Conservation (phyloP, 1,140 invertebrate species). For the Danaus plexippus region DNA sequence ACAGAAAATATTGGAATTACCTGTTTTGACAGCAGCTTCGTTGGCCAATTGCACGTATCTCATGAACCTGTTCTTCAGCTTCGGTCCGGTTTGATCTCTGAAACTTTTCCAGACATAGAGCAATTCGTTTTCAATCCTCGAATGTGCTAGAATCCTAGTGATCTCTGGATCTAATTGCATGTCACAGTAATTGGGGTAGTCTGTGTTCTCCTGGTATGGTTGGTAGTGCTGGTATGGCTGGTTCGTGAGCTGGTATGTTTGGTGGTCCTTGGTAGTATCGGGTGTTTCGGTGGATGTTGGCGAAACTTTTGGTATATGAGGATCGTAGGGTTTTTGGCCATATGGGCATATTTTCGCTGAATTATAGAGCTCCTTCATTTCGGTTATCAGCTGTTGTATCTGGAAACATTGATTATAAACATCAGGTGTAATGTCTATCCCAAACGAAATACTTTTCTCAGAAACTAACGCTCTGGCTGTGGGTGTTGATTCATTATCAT, state of each 20-base stretch:
- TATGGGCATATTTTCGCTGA: conserved; percentile 81
- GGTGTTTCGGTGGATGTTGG: conserved; percentile 28
- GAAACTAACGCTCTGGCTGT: no score
- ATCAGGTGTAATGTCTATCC: no score
- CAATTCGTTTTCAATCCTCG: conserved; percentile 80
- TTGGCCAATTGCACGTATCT: conserved; percentile 86
- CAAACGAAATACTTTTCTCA: no score
- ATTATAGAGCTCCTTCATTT: conserved; percentile 88
- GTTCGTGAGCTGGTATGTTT: conserved; percentile 41
- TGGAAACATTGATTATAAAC: conserved; percentile 43
- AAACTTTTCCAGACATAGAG: conserved; percentile 85
- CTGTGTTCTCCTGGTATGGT: conserved; percentile 29
- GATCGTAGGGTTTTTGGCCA: conserved; percentile 63
- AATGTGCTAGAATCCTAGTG: conserved; percentile 78
- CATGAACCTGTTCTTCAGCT: conserved; percentile 81
- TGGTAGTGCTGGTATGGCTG: conserved; percentile 48
- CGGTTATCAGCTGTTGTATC: conserved; percentile 80
- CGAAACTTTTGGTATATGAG: conserved; percentile 36
- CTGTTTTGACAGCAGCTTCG: conserved; percentile 82
- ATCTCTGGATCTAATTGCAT: conserved; percentile 80
- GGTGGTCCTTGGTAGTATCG: conserved; percentile 16
- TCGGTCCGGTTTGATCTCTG: conserved; percentile 83
- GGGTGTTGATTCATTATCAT: no score
- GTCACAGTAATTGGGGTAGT: conserved; percentile 74
- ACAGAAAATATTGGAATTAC: conserved; percentile 60